Evolutionary conservation across 1,140 invertebrate genomes (phyloP).

Genomic region (Portunus trituberculatus): DNA sequence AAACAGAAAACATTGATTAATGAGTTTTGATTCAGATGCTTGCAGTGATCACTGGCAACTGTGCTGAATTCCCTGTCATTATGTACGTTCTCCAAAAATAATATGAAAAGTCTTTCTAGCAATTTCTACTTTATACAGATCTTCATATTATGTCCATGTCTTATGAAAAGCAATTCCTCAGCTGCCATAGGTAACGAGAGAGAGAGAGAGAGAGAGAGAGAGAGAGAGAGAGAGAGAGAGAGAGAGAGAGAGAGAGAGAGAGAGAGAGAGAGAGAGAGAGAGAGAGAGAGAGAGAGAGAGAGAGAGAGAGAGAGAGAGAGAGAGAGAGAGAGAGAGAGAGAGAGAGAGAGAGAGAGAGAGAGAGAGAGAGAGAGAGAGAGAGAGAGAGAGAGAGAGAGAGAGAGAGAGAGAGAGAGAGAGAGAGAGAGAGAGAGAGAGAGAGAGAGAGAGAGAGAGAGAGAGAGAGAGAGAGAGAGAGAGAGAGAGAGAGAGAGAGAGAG

Average conservation of each 20-base stretch:
- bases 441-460: background rate
- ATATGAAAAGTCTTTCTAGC: too few relatives aligned
- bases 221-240: background rate
- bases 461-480: too few relatives aligned
- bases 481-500: too few relatives aligned
- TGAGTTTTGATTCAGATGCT: too few relatives aligned
- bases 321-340: background rate
- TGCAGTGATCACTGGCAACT: too few relatives aligned
- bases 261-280: background rate
- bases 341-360: background rate
- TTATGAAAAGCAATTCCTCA: too few relatives aligned
- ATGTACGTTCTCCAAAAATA: too few relatives aligned
- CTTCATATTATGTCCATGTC: too few relatives aligned
- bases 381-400: constrained; percentile 32
- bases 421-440: background rate
- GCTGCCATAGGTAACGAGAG: background rate
- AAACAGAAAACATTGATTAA: too few relatives aligned
- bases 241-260: background rate
- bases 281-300: background rate
- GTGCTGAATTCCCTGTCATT: too few relatives aligned
- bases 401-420: background rate
- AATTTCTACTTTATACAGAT: background rate
- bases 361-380: background rate
- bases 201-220: background rate
- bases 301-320: background rate